Conservation (phyloP, 2,797 vertebrate species). For the Sitta carolinensis region DNA sequence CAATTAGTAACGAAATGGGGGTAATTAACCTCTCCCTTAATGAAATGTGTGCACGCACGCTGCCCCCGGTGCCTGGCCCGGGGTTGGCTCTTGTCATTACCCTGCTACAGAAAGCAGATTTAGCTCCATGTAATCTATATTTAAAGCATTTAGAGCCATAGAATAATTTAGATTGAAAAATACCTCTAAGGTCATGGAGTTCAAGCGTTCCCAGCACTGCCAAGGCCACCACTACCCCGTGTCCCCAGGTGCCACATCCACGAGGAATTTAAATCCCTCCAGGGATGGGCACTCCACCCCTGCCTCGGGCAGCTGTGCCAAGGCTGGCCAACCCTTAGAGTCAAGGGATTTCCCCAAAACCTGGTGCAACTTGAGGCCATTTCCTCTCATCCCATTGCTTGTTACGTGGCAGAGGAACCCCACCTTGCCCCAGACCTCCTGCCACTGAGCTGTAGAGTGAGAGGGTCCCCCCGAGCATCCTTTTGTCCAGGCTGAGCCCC, state of each 20-base stretch:
- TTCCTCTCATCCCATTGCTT: background rate
- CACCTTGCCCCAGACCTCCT: background rate
- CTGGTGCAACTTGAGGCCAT: background rate
- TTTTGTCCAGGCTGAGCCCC: background rate
- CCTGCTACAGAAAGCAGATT: background rate
- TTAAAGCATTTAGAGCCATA: background rate
- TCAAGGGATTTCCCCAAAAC: background rate
- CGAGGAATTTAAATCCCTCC: background rate
- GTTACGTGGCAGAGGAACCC: background rate
- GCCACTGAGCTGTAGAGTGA: background rate
- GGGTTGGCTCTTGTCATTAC: background rate
- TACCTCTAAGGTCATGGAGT: accelerated
- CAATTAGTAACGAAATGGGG: constrained; percentile 32
- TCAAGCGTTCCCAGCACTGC: background rate
- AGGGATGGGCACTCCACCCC: background rate
- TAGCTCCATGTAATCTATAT: background rate
- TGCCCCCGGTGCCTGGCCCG: background rate
- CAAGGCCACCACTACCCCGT: background rate
- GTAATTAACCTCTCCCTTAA: constrained; percentile 17
- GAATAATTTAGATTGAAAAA: background rate
- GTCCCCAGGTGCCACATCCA: background rate
- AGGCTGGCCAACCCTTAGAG: background rate
- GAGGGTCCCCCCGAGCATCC: background rate
- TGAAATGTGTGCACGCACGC: background rate
- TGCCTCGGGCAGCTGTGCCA: background rate